phyloP scores from a whole-genome alignment of 2,113 vertebrate genomes.

The Anoura caudifer region DNA sequence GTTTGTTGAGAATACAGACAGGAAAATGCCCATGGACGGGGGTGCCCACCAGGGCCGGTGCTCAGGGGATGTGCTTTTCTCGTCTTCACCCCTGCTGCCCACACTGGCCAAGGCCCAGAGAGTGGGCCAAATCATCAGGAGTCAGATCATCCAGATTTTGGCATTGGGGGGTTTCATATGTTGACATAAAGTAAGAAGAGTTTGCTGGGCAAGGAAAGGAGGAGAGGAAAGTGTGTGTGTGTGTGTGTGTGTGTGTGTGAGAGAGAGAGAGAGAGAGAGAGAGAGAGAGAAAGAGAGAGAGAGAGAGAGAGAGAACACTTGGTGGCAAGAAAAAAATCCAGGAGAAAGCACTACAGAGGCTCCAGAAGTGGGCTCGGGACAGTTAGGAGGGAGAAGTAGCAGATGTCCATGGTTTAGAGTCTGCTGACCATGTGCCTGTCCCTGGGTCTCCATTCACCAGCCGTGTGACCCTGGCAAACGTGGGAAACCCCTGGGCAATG shows the following conservation, averaged over 20 bases:
- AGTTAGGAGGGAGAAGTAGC: neutral
- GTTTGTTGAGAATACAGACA: neutral
- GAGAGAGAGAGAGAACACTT: neutral
- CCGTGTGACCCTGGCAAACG: accelerated
- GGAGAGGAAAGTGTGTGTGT: neutral
- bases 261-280: neutral
- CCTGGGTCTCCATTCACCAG: neutral
- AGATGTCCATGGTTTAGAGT: neutral
- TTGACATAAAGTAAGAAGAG: neutral
- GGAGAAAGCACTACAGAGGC: neutral
- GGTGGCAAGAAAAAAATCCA: neutral
- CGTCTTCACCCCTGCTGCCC: accelerated
- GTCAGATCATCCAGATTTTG: neutral
- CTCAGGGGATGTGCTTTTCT: neutral
- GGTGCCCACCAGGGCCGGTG: neutral
- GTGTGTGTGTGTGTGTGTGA: accelerated
- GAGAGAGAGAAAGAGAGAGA: neutral
- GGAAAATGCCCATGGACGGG: neutral
- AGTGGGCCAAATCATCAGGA: accelerated
- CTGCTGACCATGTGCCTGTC: neutral
- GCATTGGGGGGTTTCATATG: neutral
- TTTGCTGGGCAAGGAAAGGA: neutral
- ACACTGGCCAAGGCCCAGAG: too few species aligned
- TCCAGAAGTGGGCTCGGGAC: neutral
- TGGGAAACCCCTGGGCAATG: neutral